Base-by-base conservation (phyloP, 2,113 vertebrate species). In the Vimba vimba region DNA sequence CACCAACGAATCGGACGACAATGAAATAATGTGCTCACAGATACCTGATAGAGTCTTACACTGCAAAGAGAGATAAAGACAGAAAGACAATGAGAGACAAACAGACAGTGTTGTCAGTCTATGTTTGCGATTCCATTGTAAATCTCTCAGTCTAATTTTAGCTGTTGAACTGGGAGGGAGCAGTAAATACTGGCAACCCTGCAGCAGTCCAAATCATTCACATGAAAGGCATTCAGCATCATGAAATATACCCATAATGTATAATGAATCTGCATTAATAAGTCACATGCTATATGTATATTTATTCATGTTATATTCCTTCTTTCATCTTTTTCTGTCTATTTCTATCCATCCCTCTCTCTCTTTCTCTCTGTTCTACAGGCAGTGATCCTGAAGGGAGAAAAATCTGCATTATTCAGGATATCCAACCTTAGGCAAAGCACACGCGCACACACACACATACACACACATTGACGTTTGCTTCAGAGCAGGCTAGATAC, bases 1-100 rank as follows among this genome's bases (percentile, higher is more conserved):
- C 90, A 94, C 94, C 91, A 96, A 89, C 19, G 95, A 91, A 82
- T 97, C 95, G 33, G 96, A 96, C 62, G 96, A 96, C 83, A 97
- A 91, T 0, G 95, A 94, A 88, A 96, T 94, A 92, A 97, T 95
- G 93, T 97, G 96, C 88, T 96, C 95, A 92, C 96, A 96, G 88
- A 97, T 97, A 89, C 96, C 95, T 90, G 93, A 95, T 89, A 97
- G 87, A 60, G 94, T 94, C 92, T 97, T 97, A 93, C 96, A 97
- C 96, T 97, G 85, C 15, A 69, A 81, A 19, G 2, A 86, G 60
- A 78, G 59, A 59, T 75, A 79, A 21, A 66, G 21, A 76, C 66
- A 81, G 27, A 62, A 30, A 59, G 21, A 69, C 66, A 36, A 36
- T 21, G 33, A 86, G 43, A 75, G 57, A 74, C n/a, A 85, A 6